A percentile compares a stretch with the other conserved stretches of the same genome.
These are phyloP conservation scores for Nowickia ferox DNA, from an alignment of 2,888 invertebrate species.

Conservation along the genomic window DNA sequence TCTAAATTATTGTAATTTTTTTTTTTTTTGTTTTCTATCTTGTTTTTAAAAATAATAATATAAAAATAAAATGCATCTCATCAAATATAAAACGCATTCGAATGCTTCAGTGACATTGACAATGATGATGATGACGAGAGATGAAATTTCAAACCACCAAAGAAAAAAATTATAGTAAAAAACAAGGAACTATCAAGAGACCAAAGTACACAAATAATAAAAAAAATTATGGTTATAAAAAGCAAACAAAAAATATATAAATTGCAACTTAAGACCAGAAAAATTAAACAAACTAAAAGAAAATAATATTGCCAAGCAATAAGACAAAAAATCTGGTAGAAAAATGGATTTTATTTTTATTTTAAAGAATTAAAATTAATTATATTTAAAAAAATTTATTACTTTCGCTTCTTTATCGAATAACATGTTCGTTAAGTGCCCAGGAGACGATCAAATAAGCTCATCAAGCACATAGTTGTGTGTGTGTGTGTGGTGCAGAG, in stretches of 20 bases:
- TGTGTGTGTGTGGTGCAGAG: too few species aligned
- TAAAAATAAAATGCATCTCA: slow-evolving; percentile 48
- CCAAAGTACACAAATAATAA: neutral
- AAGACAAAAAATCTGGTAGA: neutral
- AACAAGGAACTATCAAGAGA: slow-evolving; percentile 38
- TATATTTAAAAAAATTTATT: too few species aligned
- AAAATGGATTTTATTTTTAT: neutral
- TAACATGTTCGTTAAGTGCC: too few species aligned
- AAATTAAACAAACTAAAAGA: neutral
- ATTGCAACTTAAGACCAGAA: slow-evolving; percentile 12
- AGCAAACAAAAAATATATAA: slow-evolving; percentile 5
- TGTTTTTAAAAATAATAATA: neutral
- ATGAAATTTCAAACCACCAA: slow-evolving; percentile 61
- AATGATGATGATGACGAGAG: slow-evolving; percentile 41
- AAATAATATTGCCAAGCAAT: neutral
- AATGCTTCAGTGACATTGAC: slow-evolving; percentile 59
- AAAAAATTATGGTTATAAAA: slow-evolving; percentile 16
- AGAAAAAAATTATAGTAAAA: neutral
- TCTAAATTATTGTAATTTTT: slow-evolving; percentile 23
- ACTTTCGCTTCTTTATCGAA: too few species aligned
- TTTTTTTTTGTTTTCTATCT: slow-evolving; percentile 6
- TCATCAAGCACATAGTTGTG: too few species aligned
- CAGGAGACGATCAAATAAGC: too few species aligned
- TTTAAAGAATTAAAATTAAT: too few species aligned
- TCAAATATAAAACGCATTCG: slow-evolving; percentile 58